Evolutionary conservation across 2,888 invertebrate species (phyloP).

Genomic region (Listrodromus nycthemerus): DNA sequence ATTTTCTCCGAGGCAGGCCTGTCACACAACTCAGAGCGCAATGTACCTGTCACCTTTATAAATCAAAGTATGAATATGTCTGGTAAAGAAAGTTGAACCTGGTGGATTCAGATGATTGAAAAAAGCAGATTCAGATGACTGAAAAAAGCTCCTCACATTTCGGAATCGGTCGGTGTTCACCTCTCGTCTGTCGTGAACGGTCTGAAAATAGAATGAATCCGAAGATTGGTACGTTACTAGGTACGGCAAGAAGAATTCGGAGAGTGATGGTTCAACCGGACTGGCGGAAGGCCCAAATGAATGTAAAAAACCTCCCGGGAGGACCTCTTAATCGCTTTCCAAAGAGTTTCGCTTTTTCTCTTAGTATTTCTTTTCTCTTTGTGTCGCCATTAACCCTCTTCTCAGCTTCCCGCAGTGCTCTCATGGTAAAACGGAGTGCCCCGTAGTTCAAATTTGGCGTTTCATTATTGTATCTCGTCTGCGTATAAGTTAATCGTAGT

Average conservation of each 20-base stretch:
- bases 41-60: background rate
- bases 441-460: background rate
- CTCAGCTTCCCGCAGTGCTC: constrained; percentile 26
- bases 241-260: constrained; percentile 4
- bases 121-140: too few species aligned
- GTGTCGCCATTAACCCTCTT: constrained; percentile 57
- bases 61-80: background rate
- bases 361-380: constrained; percentile 18
- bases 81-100: background rate
- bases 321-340: constrained; percentile 64
- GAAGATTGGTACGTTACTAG: background rate
- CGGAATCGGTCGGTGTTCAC: background rate
- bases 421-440: background rate
- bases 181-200: background rate
- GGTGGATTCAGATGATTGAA: background rate
- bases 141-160: too few species aligned
- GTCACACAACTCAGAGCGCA: background rate
- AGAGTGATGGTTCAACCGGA: background rate
- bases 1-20: background rate
- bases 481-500: background rate
- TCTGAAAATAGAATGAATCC: background rate
- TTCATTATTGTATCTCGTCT: background rate
- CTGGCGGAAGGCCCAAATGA: constrained; percentile 53
- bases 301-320: constrained; percentile 61
- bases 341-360: constrained; percentile 43